Conservation (phyloP, 2,888 invertebrate species). For the Alloplasta piceator region DNA sequence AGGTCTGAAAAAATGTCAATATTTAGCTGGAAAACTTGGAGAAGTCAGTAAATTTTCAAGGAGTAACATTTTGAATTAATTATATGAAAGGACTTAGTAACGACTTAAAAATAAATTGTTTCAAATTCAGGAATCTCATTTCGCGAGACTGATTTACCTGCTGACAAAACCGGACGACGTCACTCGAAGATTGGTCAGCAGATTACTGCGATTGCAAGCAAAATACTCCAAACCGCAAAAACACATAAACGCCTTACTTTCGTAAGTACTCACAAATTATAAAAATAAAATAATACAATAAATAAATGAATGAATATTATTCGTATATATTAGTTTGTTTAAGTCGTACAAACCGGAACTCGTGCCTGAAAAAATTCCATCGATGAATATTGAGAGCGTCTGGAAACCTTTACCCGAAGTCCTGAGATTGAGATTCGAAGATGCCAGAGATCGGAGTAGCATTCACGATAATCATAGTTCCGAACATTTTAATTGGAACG, state of each 20-base stretch:
- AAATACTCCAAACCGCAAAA: conserved; percentile 71
- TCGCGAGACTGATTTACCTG: conserved; percentile 77
- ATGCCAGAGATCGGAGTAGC: conserved; percentile 73
- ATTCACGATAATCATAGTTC: conserved; percentile 48
- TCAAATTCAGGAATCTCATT: conserved; percentile 71
- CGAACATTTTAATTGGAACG: conserved; percentile 72
- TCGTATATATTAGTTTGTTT: conserved; percentile 73
- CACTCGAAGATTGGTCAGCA: conserved; percentile 76
- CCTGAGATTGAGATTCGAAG: conserved; percentile 73
- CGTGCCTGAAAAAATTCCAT: conserved; percentile 79
- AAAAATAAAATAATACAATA: not conserved
- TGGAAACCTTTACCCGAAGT: conserved; percentile 78
- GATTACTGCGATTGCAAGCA: conserved; percentile 71
- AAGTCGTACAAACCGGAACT: conserved; percentile 81
- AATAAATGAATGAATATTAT: not conserved
- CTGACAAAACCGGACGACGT: conserved; percentile 80
- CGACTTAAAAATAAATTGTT: not conserved
- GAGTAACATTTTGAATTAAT: too few species aligned
- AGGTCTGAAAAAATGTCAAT: too few species aligned
- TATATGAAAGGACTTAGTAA: not conserved
- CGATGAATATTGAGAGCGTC: conserved; percentile 78
- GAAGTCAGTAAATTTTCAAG: too few species aligned
- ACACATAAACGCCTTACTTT: conserved; percentile 77
- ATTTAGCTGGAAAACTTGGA: too few species aligned
- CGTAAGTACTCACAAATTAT: conserved; percentile 67